phyloP scores from a whole-genome alignment of 2,113 vertebrate genomes.

The Geococcyx californianus region DNA sequence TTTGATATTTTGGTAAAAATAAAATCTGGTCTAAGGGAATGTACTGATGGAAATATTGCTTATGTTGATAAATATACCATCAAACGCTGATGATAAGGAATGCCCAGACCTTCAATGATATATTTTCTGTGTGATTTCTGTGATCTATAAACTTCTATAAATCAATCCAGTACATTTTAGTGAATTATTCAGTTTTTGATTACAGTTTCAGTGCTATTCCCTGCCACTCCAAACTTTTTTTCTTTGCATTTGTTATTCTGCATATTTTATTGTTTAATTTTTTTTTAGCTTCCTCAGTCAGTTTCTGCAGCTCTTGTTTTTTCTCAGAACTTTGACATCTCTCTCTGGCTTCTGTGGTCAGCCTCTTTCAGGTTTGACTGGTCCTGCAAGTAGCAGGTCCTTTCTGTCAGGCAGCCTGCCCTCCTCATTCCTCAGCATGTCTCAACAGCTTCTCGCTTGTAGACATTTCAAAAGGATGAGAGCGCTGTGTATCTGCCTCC shows the following conservation, averaged over 20 bases:
- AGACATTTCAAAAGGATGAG: not conserved
- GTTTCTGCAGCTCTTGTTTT: not conserved
- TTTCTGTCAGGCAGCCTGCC: slow-evolving; percentile 4
- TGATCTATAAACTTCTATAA: not conserved
- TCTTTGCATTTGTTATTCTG: not conserved
- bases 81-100: not conserved
- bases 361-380: slow-evolving; percentile 55
- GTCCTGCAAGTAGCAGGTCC: slow-evolving; percentile 38
- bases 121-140: not conserved
- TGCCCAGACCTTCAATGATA: not conserved
- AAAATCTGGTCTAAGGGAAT: not conserved
- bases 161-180: not conserved
- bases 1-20: not conserved
- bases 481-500: not conserved
- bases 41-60: not conserved
- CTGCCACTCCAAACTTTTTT: not conserved
- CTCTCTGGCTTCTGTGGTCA: slow-evolving; percentile 32
- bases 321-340: not conserved
- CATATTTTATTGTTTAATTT: not conserved
- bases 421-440: slow-evolving; percentile 42
- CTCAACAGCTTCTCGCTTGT: not conserved
- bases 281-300: not conserved
- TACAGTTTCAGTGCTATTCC: not conserved
- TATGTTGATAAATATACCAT: not conserved
- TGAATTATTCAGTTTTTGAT: not conserved